A percentile compares a stretch with the other conserved stretches of the same genome.
Evolutionary conservation across 2,113 vertebrate genomes (phyloP).

Genomic region (Saguinus imperator): DNA sequence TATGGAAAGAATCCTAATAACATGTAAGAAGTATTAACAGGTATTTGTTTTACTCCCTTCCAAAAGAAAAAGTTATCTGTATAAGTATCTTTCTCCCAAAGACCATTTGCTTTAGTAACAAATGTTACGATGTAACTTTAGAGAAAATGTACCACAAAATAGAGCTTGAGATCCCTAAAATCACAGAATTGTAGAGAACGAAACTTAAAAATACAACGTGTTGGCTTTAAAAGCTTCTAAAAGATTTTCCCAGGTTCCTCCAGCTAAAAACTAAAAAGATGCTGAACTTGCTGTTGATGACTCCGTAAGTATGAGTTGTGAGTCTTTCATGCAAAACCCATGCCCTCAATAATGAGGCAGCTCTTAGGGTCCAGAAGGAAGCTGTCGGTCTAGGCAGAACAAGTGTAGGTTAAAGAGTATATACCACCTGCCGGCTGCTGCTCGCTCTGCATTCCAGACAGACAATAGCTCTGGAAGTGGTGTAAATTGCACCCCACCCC

Average conservation of each 20-base stretch:
- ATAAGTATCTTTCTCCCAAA: background rate
- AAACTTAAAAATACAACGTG: background rate
- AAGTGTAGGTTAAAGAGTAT: background rate
- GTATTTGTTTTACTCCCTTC: background rate
- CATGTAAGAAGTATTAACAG: background rate
- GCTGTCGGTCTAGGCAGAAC: background rate
- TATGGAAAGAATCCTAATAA: background rate
- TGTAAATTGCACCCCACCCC: conserved; percentile 75
- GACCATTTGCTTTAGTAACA: background rate
- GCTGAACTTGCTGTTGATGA: accelerated
- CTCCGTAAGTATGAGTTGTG: background rate
- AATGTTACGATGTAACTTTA: background rate
- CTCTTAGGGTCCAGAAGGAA: background rate
- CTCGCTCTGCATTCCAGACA: conserved; percentile 64
- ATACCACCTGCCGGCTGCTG: background rate
- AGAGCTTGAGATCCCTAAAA: background rate
- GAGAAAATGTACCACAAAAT: background rate
- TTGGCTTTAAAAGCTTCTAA: background rate
- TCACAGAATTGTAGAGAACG: background rate
- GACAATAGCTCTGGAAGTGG: conserved; percentile 75
- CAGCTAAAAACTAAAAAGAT: background rate
- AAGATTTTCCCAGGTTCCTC: background rate
- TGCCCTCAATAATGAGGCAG: background rate
- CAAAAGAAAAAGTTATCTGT: background rate
- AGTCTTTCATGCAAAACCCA: background rate